Conservation (phyloP, 2,888 invertebrate species). For the Drosophila affinis region DNA sequence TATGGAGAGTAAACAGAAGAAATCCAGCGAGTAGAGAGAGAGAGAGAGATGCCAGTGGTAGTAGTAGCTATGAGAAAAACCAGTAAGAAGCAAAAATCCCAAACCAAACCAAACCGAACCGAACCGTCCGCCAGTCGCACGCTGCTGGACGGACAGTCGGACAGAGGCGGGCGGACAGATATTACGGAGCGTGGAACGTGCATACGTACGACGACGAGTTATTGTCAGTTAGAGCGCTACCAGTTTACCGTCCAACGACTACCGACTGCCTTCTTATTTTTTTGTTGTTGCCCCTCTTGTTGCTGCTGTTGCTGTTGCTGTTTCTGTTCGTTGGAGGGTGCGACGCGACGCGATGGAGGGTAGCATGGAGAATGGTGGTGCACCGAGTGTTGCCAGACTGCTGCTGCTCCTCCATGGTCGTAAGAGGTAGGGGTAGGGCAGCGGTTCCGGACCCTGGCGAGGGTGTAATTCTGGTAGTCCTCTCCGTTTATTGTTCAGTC, state of each 20-base stretch:
- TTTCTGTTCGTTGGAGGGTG: constrained; percentile 50
- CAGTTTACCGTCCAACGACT: constrained; percentile 75
- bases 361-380: constrained; percentile 26
- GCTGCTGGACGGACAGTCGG: constrained; percentile 62
- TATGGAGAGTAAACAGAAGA: constrained; percentile 26
- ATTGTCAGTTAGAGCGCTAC: constrained; percentile 79
- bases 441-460: constrained; percentile 13
- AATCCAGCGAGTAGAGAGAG: constrained; percentile 53
- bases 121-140: constrained; percentile 74
- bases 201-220: constrained; percentile 78
- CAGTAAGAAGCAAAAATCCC: constrained; percentile 31
- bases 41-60: constrained; percentile 45
- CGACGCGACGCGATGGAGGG: constrained; percentile 32
- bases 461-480: constrained; percentile 50
- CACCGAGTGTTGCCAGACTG: constrained; percentile 67
- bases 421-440: constrained; percentile 1
- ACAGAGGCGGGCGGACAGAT: constrained; percentile 43
- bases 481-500: constrained; percentile 33
- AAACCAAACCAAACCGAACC: constrained; percentile 46
- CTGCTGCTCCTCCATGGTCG: constrained; percentile 18
- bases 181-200: constrained; percentile 61
- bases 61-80: constrained; percentile 36
- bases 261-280: constrained; percentile 61
- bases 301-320: background rate
- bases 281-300: constrained; percentile 1